Percentiles rank a stretch among this genome's conserved stretches.
These are phyloP conservation scores for Isaurus tuberculatus DNA, from an alignment of 92 coral and sea anemone species.

Conservation along the genomic window DNA sequence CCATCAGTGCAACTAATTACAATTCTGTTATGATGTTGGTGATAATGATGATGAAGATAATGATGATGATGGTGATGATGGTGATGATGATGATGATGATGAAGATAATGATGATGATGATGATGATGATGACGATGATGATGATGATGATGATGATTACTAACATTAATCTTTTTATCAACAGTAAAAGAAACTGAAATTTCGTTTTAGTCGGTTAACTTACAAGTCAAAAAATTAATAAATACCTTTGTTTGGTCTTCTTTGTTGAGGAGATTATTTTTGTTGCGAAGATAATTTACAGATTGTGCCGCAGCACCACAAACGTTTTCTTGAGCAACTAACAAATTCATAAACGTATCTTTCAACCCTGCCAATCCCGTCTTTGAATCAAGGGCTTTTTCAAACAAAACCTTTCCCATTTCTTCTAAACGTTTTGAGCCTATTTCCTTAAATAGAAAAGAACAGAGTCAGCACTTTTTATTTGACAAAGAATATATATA, in stretches of 20 bases:
- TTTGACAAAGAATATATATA: too few species aligned
- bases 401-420: neutral
- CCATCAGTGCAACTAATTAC: too few species aligned
- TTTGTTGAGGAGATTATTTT: neutral
- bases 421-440: constrained; percentile 1
- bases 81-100: too few species aligned
- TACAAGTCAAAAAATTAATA: neutral
- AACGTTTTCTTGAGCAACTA: constrained; percentile 37
- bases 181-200: neutral
- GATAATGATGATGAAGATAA: too few species aligned
- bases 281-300: neutral
- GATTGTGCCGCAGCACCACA: constrained; percentile 10
- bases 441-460: neutral
- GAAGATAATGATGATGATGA: too few species aligned
- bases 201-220: neutral
- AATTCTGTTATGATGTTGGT: too few species aligned
- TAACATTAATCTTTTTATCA: too few species aligned
- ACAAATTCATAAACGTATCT: constrained; percentile 13
- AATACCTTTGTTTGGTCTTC: constrained; percentile 26
- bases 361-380: constrained; percentile 21
- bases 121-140: too few species aligned
- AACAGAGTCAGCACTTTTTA: neutral
- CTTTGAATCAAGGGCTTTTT: constrained; percentile 2
- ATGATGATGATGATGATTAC: too few species aligned
- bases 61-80: too few species aligned